A percentile compares a stretch with the other conserved stretches of the same genome.
These are phyloP conservation scores for Hoplostethus mediterraneus DNA, from an alignment of 2,797 vertebrate species.

Conservation along the genomic window DNA sequence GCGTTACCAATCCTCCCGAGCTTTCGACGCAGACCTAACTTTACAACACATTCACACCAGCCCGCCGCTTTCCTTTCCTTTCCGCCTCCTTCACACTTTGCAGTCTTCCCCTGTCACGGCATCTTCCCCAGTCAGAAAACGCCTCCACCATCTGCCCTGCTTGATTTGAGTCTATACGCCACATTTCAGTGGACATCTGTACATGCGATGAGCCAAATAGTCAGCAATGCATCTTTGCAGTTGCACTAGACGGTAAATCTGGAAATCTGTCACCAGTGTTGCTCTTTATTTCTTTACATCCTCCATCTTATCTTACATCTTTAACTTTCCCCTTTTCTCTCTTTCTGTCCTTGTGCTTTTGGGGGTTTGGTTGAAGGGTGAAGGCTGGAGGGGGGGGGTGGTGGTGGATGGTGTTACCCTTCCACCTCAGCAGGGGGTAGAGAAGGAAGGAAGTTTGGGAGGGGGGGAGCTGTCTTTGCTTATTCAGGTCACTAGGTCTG, in stretches of 20 bases:
- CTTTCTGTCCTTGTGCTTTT: neutral
- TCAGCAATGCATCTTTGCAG: no score
- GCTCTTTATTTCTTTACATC: no score
- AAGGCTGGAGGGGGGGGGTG: neutral
- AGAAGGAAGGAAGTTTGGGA: slow-evolving; percentile 40
- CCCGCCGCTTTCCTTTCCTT: neutral
- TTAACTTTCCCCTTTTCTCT: neutral
- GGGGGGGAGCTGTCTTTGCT: slow-evolving; percentile 2
- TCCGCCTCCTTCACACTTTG: neutral
- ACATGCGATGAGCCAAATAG: no score
- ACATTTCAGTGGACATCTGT: no score
- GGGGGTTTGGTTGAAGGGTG: slow-evolving; percentile 6
- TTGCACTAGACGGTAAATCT: no score
- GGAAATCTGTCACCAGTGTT: no score
- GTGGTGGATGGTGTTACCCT: neutral
- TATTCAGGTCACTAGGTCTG: slow-evolving; percentile 69
- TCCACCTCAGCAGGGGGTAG: slow-evolving; percentile 28
- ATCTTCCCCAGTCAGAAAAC: no score
- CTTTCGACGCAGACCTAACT: slow-evolving; percentile 29
- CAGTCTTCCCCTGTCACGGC: neutral
- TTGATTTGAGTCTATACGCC: no score
- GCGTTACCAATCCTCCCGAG: slow-evolving; percentile 27
- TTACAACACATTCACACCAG: slow-evolving; percentile 1
- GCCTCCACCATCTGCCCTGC: no score
- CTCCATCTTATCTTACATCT: neutral